phyloP scores from a whole-genome alignment of 1,140 invertebrate species.

The Mizuhopecten yessoensis region DNA sequence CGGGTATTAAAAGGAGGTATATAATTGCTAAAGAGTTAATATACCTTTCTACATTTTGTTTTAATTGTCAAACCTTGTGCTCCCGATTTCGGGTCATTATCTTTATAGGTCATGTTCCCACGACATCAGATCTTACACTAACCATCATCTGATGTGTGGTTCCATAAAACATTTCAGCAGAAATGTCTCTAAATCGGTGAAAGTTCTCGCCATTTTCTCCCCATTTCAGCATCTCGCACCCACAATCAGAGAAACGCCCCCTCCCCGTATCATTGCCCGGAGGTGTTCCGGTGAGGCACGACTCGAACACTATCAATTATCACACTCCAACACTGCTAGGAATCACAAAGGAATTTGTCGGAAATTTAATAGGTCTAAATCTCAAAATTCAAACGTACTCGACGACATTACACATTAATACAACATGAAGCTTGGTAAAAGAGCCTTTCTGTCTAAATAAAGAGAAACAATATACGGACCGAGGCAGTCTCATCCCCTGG shows the following conservation, averaged over 20 bases:
- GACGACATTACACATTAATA: not conserved
- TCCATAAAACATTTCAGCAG: constrained; percentile 1
- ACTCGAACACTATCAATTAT: not conserved
- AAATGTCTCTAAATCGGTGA: not conserved
- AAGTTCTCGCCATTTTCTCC: constrained; percentile 6
- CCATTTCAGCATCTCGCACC: not conserved
- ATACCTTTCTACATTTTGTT: too few relatives aligned
- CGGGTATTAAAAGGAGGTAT: too few relatives aligned
- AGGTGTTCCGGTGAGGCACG: not conserved
- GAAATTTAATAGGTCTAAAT: not conserved
- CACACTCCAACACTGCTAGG: not conserved
- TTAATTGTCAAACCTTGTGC: too few relatives aligned
- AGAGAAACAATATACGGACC: not conserved
- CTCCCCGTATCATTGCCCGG: constrained; percentile 26
- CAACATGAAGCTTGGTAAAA: not conserved
- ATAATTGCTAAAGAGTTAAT: too few relatives aligned
- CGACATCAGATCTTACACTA: not conserved
- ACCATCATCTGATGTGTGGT: not conserved
- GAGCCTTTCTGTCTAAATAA: not conserved
- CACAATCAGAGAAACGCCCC: constrained; percentile 2
- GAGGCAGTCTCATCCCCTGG: too few relatives aligned
- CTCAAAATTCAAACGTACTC: not conserved
- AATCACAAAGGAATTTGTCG: not conserved
- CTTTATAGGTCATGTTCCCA: not conserved
- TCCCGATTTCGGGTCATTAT: not conserved